A percentile compares a stretch with the other conserved stretches of the same genome.
Evolutionary conservation across 2,113 vertebrate genomes (phyloP).

Genomic region (Saguinus imperator): DNA sequence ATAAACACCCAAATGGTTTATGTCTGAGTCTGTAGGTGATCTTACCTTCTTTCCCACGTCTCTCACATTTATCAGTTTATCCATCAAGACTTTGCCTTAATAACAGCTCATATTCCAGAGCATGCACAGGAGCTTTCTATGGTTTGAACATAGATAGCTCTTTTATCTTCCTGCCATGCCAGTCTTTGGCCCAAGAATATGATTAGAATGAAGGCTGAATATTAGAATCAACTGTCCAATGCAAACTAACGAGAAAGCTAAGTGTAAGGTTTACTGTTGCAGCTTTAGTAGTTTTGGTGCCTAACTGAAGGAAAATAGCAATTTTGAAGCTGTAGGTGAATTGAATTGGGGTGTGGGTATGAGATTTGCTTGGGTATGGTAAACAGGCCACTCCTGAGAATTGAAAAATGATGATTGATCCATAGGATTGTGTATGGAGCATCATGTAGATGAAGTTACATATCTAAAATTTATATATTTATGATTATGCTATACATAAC

Average conservation of each 20-base stretch:
- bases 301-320: not conserved
- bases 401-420: not conserved
- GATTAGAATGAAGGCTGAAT: not conserved
- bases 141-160: not conserved
- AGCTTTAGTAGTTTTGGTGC: not conserved
- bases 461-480: not conserved
- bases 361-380: not conserved
- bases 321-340: not conserved
- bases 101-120: not conserved
- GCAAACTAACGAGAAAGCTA: not conserved
- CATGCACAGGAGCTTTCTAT: not conserved
- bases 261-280: not conserved
- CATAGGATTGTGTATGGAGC: too few relatives aligned
- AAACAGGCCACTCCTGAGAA: not conserved
- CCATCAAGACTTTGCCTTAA: not conserved
- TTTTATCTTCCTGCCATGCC: not conserved
- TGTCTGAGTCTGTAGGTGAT: not conserved
- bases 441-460: not conserved
- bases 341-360: not conserved
- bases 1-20: not conserved
- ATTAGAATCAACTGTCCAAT: not conserved
- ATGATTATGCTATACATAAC: not conserved
- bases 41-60: not conserved
- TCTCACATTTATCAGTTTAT: not conserved
- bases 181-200: not conserved